Evolutionary conservation across 2,797 vertebrate species (phyloP).

Genomic region (Schizopygopsis pylzovi): DNA sequence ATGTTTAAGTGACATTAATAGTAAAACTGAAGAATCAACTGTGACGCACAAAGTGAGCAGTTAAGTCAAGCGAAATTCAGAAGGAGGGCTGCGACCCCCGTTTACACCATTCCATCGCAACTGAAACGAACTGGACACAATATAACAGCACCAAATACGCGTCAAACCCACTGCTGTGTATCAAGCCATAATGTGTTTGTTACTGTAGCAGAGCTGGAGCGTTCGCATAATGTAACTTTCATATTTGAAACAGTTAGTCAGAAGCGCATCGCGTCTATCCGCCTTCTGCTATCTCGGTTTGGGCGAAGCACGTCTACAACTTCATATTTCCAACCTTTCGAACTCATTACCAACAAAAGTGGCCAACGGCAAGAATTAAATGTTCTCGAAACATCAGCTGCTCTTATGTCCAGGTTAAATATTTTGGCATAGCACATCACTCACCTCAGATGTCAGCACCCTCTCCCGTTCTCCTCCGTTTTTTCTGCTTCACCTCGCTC

Average conservation of each 20-base stretch:
- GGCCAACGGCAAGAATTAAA: neutral
- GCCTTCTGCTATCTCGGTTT: constrained; percentile 21
- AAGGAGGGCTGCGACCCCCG: constrained; percentile 30
- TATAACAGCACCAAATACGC: neutral
- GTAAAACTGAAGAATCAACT: neutral
- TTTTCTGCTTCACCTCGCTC: constrained; percentile 53
- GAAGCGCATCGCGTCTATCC: constrained; percentile 12
- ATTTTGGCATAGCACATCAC: constrained; percentile 62
- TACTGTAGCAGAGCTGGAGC: neutral
- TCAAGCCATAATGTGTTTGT: neutral
- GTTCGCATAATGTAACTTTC: neutral
- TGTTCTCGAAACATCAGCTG: neutral
- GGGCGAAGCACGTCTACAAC: constrained; percentile 23
- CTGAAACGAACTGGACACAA: neutral
- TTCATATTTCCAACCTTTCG: neutral
- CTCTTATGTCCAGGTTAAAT: constrained; percentile 34
- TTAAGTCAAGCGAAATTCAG: constrained; percentile 8
- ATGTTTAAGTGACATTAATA: neutral
- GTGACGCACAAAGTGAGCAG: neutral
- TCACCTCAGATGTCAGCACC: constrained; percentile 72
- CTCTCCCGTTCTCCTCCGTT: constrained; percentile 57
- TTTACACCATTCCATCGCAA: constrained; percentile 22
- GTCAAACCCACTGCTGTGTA: neutral
- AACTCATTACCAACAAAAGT: neutral
- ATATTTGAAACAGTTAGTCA: neutral